Conservation (phyloP, 23 tunicate species). For the Trididemnum nubilum region DNA sequence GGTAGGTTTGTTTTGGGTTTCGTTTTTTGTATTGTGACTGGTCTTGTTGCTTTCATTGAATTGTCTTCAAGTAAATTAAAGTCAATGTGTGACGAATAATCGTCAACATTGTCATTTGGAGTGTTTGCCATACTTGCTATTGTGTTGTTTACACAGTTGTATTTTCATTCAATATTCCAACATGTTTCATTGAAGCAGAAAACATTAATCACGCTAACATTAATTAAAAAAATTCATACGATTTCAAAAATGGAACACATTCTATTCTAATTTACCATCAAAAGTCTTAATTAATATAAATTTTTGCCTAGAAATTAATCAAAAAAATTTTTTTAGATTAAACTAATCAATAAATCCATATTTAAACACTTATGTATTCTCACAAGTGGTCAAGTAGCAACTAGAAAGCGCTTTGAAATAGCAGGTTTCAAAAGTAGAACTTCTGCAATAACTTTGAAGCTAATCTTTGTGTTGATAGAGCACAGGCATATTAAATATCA, state of each 20-base stretch:
- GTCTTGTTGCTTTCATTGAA: conserved; percentile 17
- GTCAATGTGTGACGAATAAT: conserved; percentile 24
- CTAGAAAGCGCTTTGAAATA: too few species aligned
- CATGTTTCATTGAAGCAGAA: background rate
- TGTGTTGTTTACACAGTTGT: background rate
- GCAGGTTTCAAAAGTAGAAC: too few species aligned
- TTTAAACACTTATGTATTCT: background rate
- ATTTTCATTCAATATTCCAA: background rate
- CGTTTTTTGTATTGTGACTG: conserved; percentile 39
- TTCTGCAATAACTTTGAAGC: too few species aligned
- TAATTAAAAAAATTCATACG: too few species aligned
- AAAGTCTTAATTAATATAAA: too few species aligned
- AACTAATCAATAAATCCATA: background rate
- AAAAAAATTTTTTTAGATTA: too few species aligned
- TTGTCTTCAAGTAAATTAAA: conserved; percentile 22
- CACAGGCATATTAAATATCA: background rate
- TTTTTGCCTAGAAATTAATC: too few species aligned
- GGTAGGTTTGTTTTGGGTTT: conserved; percentile 58
- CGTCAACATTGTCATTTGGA: background rate
- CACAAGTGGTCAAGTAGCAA: too few species aligned
- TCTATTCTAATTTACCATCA: too few species aligned
- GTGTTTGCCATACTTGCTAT: conserved; percentile 10
- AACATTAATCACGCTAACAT: background rate
- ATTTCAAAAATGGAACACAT: too few species aligned
- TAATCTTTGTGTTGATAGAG: too few species aligned